Conservation (phyloP, 1,140 invertebrate genomes). For the Pachypsylla venusta region DNA sequence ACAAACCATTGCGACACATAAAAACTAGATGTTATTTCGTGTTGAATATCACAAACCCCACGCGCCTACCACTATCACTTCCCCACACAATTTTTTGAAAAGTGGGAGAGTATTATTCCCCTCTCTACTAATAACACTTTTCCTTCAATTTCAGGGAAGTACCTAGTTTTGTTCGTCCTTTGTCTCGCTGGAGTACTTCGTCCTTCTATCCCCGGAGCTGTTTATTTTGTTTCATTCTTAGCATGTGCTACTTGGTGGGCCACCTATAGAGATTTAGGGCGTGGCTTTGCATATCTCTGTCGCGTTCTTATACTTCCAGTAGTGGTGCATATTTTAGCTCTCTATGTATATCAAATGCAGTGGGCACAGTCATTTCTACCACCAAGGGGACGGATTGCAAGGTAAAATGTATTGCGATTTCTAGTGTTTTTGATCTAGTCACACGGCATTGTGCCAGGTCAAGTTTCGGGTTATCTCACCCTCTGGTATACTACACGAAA, state of each 20-base stretch:
- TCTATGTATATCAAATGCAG: conserved; percentile 78
- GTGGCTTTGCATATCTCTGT: conserved; percentile 55
- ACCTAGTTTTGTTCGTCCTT: conserved; percentile 48
- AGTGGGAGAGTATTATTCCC: too few species aligned
- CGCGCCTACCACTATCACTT: too few species aligned
- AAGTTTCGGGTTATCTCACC: too few species aligned
- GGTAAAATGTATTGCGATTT: conserved; percentile 32
- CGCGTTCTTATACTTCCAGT: conserved; percentile 56
- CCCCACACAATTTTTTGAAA: too few species aligned
- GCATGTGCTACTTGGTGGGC: conserved; percentile 76
- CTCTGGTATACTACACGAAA: too few species aligned
- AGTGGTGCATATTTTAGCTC: conserved; percentile 51
- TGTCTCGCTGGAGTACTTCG: conserved; percentile 61
- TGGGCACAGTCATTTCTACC: conserved; percentile 58
- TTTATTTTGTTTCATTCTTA: conserved; percentile 80
- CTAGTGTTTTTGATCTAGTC: conserved; percentile 9
- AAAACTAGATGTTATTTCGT: too few species aligned
- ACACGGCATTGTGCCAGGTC: conserved; percentile 4
- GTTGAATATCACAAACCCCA: too few species aligned
- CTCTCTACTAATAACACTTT: conserved; percentile 21
- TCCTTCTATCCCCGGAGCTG: conserved; percentile 58
- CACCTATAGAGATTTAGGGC: conserved; percentile 53
- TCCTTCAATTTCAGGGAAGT: conserved; percentile 41
- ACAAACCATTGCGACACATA: too few species aligned
- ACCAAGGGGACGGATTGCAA: conserved; percentile 47